Evolutionary conservation across 2,113 vertebrate genomes (phyloP).

Genomic region (Eonycteris spelaea): DNA sequence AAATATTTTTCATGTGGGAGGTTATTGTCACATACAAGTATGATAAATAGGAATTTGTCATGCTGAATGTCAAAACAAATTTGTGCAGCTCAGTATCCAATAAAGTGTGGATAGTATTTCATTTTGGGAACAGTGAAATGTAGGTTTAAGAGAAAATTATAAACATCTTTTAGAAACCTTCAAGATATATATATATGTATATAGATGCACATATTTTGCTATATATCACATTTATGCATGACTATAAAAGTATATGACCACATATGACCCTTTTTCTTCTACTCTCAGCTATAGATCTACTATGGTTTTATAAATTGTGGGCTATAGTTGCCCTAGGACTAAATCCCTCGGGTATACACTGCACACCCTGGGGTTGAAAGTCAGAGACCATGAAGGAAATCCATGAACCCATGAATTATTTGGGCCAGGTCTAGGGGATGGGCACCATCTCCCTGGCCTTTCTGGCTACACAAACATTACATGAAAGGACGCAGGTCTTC

Average conservation of each 20-base stretch:
- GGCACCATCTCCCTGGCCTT: neutral
- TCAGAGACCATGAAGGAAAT: neutral
- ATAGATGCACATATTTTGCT: neutral
- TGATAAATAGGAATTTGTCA: neutral
- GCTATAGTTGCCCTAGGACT: neutral
- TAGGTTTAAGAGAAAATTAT: neutral
- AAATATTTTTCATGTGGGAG: neutral
- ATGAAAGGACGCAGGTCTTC: neutral
- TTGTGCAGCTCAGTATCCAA: neutral
- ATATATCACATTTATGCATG: neutral
- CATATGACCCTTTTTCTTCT: neutral
- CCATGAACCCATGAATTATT: neutral
- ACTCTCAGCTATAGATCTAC: neutral
- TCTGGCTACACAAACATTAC: accelerated
- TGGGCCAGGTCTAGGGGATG: accelerated
- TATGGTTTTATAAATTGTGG: neutral
- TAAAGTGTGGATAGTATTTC: neutral
- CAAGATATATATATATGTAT: neutral
- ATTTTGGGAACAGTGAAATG: neutral
- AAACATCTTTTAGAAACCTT: neutral
- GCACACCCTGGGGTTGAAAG: neutral
- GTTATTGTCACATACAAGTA: neutral
- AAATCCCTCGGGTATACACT: neutral
- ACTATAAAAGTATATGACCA: neutral
- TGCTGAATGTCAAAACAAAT: neutral